Percentiles rank a stretch among this genome's conserved stretches.
Conservation (phyloP, 2,888 invertebrate genomes). For the Apoda limacodes region DNA sequence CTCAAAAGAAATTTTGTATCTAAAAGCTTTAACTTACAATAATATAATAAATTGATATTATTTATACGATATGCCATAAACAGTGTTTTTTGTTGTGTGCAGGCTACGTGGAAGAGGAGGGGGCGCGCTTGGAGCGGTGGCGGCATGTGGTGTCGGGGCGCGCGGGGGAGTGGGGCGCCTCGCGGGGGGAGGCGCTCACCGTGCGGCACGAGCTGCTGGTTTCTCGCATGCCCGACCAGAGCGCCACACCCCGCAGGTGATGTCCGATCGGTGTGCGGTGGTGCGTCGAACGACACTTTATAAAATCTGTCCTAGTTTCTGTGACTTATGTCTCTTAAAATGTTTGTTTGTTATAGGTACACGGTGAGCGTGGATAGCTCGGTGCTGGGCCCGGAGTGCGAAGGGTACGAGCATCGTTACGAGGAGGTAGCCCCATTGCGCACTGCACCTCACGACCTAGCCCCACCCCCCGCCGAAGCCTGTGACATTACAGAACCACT, state of each 20-base stretch:
- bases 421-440: conserved; percentile 28
- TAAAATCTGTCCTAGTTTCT: neutral
- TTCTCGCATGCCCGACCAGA: conserved; percentile 26
- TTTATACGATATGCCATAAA: neutral
- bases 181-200: conserved; percentile 38
- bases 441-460: conserved; percentile 21
- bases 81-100: conserved; percentile 6
- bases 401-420: conserved; percentile 47
- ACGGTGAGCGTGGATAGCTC: conserved; percentile 48
- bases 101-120: conserved; percentile 29
- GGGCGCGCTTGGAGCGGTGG: conserved; percentile 33
- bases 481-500: conserved; percentile 29
- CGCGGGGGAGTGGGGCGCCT: conserved; percentile 36
- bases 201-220: conserved; percentile 43
- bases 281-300: neutral
- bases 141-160: conserved; percentile 26
- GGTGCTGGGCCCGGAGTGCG: conserved; percentile 39
- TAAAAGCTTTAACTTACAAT: no score
- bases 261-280: conserved; percentile 4
- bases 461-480: conserved; percentile 34
- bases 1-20: no score
- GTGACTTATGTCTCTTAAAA: no score
- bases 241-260: conserved; percentile 35
- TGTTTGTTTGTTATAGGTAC: conserved; percentile 31
- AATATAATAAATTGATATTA: no score